Evolutionary conservation across 2,797 vertebrate genomes (phyloP), one percentile per base, ranked within the genome.

Genomic region (Muscicapa striata): DNA sequence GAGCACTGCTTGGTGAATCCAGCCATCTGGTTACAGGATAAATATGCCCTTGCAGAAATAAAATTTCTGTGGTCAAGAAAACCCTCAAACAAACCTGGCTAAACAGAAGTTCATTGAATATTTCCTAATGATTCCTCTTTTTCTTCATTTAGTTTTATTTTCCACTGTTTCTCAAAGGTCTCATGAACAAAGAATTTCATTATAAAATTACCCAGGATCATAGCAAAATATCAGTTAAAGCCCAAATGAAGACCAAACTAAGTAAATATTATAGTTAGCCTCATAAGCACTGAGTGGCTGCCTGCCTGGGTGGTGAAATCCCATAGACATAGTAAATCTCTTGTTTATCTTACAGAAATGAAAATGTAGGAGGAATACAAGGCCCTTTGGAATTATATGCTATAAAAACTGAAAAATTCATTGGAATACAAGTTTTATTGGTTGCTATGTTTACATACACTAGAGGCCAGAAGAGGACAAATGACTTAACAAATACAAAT

Each of bases 211-310:
- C 91, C 73, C 5, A 15, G 5, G 5, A 12, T 81, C 41, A 49
- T 19, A 70, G 96, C n/a, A 95, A 55, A 43, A 98, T 93, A 73
- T 96, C 55, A 12, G 97, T 98, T 58, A 32, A 95, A 79, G 98
- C 98, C 40, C 97, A 98, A 95, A 98, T 98, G 98, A 98, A 98
- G 98, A 6, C 24, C 92, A 95, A 61, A 94, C 97, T 70, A 13
- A 93, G 45, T 73, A 87, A 97, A 96, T 98, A 98, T 74, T 74
- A 97, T 2, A 98, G 98, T 40, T 1, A 32, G 4, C 80, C 66
- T 15, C 49, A 16, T 16, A 43, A 95, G 51, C 38, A 62, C 26
- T 75, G 46, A 73, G 40, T 66, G 63, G 27, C 98, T 98, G 91
- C 87, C 96, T 89, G 98, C 97, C 78, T 96, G 93, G 0, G 86